These are phyloP conservation scores for Eledone cirrhosa DNA, from an alignment of 2,888 invertebrate species.

Conservation along the genomic window DNA sequence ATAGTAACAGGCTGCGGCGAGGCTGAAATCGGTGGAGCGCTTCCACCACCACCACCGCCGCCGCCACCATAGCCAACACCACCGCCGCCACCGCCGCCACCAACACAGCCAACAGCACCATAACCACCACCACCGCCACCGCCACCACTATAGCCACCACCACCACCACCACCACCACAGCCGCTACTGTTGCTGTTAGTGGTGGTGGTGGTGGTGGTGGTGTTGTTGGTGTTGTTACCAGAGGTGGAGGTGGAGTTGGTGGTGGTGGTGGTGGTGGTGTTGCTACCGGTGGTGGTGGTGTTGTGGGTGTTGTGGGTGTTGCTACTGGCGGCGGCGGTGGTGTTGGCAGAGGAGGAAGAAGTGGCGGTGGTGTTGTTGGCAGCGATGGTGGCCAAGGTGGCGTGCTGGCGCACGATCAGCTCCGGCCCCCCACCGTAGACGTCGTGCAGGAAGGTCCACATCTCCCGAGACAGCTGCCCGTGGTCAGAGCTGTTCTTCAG, in stretches of 20 bases:
- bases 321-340: background rate
- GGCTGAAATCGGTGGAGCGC: too few relatives aligned
- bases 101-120: too few relatives aligned
- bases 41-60: too few relatives aligned
- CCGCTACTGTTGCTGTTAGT: too few relatives aligned
- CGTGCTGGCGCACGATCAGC: slow-evolving; percentile 67
- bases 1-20: background rate
- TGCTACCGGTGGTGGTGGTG: background rate
- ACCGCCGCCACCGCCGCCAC: too few relatives aligned
- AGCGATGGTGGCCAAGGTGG: background rate
- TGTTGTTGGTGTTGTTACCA: too few relatives aligned
- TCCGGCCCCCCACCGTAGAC: slow-evolving; percentile 93
- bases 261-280: background rate
- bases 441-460: slow-evolving; percentile 86
- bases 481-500: slow-evolving; percentile 61
- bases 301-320: background rate
- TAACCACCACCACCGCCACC: too few relatives aligned
- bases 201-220: too few relatives aligned
- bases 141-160: too few relatives aligned
- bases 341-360: slow-evolving; percentile 70
- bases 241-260: too few relatives aligned
- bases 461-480: slow-evolving; percentile 79
- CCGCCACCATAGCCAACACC: too few relatives aligned
- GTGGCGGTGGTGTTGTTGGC: background rate
- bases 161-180: too few relatives aligned